Percentiles rank a stretch among this genome's conserved stretches.
Conservation (phyloP, 1,140 invertebrate species). For the Drosophila pectinifera region DNA sequence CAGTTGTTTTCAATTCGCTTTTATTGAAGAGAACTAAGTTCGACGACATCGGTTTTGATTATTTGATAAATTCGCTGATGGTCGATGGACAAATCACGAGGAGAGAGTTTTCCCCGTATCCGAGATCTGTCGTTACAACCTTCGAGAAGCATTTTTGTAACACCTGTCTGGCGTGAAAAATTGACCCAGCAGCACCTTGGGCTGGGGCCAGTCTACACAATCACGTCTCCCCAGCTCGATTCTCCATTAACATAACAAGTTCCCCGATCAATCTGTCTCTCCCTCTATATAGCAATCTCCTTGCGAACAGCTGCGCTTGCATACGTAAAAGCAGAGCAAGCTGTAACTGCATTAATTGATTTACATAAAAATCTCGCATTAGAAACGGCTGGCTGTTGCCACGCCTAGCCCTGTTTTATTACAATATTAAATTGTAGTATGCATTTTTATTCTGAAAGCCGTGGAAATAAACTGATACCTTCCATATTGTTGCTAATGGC, state of each 20-base stretch:
- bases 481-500: slow-evolving; percentile 6
- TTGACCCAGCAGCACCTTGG: slow-evolving; percentile 58
- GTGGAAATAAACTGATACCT: neutral
- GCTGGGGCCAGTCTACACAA: slow-evolving; percentile 40
- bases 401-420: slow-evolving; percentile 35
- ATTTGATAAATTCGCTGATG: slow-evolving; percentile 37
- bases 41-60: slow-evolving; percentile 52
- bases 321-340: slow-evolving; percentile 41
- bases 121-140: slow-evolving; percentile 32
- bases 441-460: neutral
- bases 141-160: slow-evolving; percentile 37
- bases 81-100: slow-evolving; percentile 16
- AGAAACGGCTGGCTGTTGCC: slow-evolving; percentile 6
- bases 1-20: slow-evolving; percentile 59
- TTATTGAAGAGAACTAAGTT: slow-evolving; percentile 72
- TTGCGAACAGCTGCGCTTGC: slow-evolving; percentile 33
- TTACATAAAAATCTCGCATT: slow-evolving; percentile 63
- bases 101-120: slow-evolving; percentile 13
- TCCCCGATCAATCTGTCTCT: slow-evolving; percentile 18
- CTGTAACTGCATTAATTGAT: slow-evolving; percentile 57
- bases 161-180: slow-evolving; percentile 60
- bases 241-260: slow-evolving; percentile 72
- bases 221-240: slow-evolving; percentile 37
- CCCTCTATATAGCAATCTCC: slow-evolving; percentile 22
- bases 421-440: slow-evolving; percentile 24